These are phyloP conservation scores for Tenodera sinensis DNA, from an alignment of 2,888 invertebrate species.

Conservation along the genomic window DNA sequence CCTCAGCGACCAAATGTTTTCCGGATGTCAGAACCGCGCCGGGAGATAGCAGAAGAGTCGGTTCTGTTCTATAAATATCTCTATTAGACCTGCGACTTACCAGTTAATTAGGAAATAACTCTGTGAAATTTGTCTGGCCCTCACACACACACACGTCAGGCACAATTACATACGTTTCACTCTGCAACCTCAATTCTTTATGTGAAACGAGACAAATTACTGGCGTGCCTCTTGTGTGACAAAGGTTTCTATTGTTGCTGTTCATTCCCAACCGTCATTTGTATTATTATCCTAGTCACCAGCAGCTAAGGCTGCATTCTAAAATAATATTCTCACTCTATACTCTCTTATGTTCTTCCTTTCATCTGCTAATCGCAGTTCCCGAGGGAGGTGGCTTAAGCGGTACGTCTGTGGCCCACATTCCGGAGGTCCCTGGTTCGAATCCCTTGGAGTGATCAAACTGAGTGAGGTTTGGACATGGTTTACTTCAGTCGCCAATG, in stretches of 20 bases:
- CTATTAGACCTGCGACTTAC: constrained; percentile 6
- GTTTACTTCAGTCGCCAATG: no score
- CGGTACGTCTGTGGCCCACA: no score
- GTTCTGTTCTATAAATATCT: constrained; percentile 1
- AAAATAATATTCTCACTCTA: no score
- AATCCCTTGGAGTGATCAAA: no score
- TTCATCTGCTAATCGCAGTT: no score
- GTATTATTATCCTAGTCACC: no score
- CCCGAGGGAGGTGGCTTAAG: no score
- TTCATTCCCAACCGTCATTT: neutral
- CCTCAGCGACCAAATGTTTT: neutral
- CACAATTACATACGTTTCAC: neutral
- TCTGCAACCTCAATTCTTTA: neutral
- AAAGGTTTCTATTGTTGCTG: neutral
- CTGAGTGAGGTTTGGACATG: no score
- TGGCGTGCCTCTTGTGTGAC: neutral
- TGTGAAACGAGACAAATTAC: constrained; percentile 12
- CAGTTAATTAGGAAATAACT: constrained; percentile 14
- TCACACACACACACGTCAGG: neutral
- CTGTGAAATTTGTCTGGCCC: neutral
- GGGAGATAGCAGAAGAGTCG: neutral
- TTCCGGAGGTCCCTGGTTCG: no score
- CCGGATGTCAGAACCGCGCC: neutral
- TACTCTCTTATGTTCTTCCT: no score
- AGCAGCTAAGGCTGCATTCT: no score